Conservation (phyloP, 2,113 vertebrate genomes). For the Mobula birostris region DNA sequence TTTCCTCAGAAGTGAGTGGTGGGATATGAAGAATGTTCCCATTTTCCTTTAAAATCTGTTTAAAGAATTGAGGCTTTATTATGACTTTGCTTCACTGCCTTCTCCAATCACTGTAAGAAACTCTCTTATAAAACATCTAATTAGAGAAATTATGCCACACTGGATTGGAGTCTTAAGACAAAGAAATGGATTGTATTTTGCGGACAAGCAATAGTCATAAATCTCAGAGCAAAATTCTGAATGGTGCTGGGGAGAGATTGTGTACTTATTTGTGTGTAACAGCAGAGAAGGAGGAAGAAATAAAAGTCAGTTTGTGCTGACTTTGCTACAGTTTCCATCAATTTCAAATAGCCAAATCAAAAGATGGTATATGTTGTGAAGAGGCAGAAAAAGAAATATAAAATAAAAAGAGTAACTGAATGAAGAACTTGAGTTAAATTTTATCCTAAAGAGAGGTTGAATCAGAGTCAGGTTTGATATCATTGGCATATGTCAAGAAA, state of each 20-base stretch:
- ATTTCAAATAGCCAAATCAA: background rate
- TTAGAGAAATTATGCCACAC: background rate
- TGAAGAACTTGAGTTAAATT: background rate
- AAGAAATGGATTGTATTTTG: background rate
- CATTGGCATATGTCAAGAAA: no score
- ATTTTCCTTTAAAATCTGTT: conserved; percentile 41
- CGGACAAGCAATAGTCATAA: background rate
- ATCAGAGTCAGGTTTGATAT: background rate
- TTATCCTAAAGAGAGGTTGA: background rate
- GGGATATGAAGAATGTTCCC: conserved; percentile 47
- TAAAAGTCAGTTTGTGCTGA: background rate
- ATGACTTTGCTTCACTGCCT: background rate
- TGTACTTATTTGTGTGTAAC: background rate
- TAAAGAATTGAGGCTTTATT: background rate
- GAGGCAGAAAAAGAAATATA: background rate
- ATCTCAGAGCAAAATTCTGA: background rate
- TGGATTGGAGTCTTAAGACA: background rate
- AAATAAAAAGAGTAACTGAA: background rate
- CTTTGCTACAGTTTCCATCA: background rate
- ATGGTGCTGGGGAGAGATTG: background rate
- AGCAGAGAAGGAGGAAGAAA: background rate
- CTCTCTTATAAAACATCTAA: background rate
- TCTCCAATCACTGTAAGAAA: background rate
- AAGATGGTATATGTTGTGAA: background rate
- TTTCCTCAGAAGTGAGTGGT: conserved; percentile 48